Percentiles rank a stretch among this genome's conserved stretches.
phyloP scores from a whole-genome alignment of 2,113 vertebrate genomes.

The Daubentonia madagascariensis region DNA sequence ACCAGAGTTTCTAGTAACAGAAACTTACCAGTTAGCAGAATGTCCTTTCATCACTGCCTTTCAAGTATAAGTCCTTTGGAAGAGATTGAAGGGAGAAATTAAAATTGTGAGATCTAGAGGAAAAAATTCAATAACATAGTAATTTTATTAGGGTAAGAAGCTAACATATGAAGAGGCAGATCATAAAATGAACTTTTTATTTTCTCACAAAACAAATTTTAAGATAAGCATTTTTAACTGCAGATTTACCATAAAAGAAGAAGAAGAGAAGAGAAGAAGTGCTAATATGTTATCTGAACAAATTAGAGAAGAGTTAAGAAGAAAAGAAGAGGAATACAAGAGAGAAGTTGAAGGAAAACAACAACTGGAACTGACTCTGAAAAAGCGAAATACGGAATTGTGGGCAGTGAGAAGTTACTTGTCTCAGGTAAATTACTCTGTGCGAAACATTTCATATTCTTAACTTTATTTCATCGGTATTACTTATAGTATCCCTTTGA shows the following conservation, averaged over 20 bases:
- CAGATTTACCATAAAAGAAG: conserved; percentile 92
- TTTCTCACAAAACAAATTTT: background rate
- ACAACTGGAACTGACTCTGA: conserved; percentile 86
- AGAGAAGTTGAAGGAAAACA: conserved; percentile 87
- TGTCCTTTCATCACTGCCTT: too few species aligned
- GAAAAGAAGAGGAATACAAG: conserved; percentile 88
- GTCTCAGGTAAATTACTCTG: too few species aligned
- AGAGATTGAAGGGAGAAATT: too few species aligned
- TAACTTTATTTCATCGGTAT: too few species aligned
- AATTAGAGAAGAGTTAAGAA: conserved; percentile 86
- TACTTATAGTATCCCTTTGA: background rate
- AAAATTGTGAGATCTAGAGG: too few species aligned
- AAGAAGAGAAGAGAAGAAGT: conserved; percentile 90
- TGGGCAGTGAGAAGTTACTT: too few species aligned
- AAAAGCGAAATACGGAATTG: conserved; percentile 89
- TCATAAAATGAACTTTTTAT: background rate
- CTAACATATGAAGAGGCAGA: background rate
- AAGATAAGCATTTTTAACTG: conserved; percentile 32
- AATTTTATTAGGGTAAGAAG: background rate
- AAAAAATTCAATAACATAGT: too few species aligned
- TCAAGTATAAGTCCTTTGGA: too few species aligned
- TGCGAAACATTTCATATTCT: too few species aligned
- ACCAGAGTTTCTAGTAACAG: background rate
- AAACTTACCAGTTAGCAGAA: too few species aligned
- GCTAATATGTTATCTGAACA: conserved; percentile 86